A percentile compares a stretch with the other conserved stretches of the same genome.
Evolutionary conservation across 1,140 invertebrate species (phyloP).

Genomic region (Trachelipus rathkii): DNA sequence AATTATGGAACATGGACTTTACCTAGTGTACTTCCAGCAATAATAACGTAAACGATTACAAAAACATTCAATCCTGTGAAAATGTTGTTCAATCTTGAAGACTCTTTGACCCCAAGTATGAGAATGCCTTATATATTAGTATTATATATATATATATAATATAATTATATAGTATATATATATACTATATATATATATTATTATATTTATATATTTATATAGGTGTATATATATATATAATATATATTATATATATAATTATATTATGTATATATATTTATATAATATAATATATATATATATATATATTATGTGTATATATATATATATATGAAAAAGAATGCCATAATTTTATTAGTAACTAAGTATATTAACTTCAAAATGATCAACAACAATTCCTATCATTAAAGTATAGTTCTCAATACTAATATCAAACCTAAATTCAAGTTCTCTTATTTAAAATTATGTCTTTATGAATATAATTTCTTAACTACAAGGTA

Average conservation of each 20-base stretch:
- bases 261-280: neutral
- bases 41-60: slow-evolving; percentile 76
- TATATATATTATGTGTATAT: neutral
- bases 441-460: no score
- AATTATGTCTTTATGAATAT: no score
- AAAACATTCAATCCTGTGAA: slow-evolving; percentile 81
- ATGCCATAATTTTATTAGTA: no score
- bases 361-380: no score
- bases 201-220: no score
- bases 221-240: slow-evolving; percentile 24
- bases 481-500: no score
- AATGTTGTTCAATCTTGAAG: slow-evolving; percentile 80
- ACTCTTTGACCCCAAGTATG: slow-evolving; percentile 79
- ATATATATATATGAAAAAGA: no score
- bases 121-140: slow-evolving; percentile 61
- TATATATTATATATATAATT: slow-evolving; percentile 7
- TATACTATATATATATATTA: no score
- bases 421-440: no score
- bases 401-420: no score
- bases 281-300: no score
- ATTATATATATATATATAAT: slow-evolving; percentile 47
- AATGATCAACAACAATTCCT: no score
- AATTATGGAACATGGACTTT: neutral
- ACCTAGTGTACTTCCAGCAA: slow-evolving; percentile 60
- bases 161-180: slow-evolving; percentile 14